Evolutionary conservation across 2,797 vertebrate genomes (phyloP).

Genomic region (Periparus ater): DNA sequence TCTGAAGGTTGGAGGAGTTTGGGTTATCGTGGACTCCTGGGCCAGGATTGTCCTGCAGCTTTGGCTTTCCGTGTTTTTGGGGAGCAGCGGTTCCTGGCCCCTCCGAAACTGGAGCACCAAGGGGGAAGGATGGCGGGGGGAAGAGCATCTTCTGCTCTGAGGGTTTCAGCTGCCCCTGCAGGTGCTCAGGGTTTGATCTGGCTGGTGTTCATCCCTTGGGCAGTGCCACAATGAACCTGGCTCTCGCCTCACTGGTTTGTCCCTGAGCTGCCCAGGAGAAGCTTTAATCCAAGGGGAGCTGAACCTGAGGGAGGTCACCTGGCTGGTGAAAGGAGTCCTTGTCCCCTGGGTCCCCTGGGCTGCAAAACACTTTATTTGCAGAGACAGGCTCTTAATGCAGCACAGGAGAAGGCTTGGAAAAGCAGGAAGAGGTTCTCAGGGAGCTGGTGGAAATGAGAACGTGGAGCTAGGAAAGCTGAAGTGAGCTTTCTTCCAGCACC

Average conservation of each 20-base stretch:
- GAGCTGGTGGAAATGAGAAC: neutral
- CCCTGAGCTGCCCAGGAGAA: neutral
- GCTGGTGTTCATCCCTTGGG: neutral
- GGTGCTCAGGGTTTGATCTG: neutral
- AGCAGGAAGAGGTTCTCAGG: neutral
- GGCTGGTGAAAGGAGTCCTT: neutral
- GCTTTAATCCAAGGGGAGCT: neutral
- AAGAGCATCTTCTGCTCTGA: neutral
- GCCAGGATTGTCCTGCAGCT: neutral
- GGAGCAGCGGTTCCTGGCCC: neutral
- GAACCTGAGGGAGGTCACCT: neutral
- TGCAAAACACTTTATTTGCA: neutral
- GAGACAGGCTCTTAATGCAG: neutral
- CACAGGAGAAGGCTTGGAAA: neutral
- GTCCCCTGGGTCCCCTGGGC: neutral
- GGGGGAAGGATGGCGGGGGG: neutral
- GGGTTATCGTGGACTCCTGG: neutral
- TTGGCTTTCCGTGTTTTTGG: rapidly evolving
- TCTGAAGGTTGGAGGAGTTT: neutral
- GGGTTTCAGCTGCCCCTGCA: neutral
- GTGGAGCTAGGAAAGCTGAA: neutral
- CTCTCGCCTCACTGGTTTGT: neutral
- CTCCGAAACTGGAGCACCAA: neutral
- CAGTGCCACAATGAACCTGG: neutral
- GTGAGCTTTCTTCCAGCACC: neutral